Percentiles rank a stretch among this genome's conserved stretches.
Conservation (phyloP, 2,113 vertebrate species). For the Oncorhynchus tshawytscha region DNA sequence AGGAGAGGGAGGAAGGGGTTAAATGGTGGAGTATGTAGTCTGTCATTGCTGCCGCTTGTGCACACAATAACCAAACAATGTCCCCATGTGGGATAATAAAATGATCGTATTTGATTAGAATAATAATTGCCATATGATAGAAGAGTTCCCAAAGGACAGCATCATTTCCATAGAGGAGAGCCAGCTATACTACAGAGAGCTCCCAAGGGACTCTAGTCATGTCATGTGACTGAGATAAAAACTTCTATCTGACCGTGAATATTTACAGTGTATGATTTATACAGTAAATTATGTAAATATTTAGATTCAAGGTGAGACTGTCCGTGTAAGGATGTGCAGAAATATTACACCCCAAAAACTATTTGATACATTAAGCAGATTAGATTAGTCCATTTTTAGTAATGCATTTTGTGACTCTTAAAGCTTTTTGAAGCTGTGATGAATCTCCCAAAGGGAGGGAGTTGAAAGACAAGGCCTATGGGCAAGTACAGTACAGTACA, state of each 20-base stretch:
- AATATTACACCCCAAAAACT: constrained; percentile 6
- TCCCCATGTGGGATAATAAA: too few relatives aligned
- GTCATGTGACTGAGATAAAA: too few relatives aligned
- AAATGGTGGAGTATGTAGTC: background rate
- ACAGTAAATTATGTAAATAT: constrained; percentile 27
- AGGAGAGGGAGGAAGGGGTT: constrained; percentile 10
- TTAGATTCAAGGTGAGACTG: constrained; percentile 42
- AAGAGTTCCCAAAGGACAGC: constrained; percentile 28
- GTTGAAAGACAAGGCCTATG: constrained; percentile 44
- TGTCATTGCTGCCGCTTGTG: background rate
- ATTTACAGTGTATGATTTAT: constrained; percentile 31
- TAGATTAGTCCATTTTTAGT: constrained; percentile 31
- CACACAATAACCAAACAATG: background rate
- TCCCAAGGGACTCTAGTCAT: too few relatives aligned
- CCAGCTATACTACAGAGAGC: background rate
- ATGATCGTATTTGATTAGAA: background rate
- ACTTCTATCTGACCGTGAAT: too few relatives aligned
- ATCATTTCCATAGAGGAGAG: constrained; percentile 10
- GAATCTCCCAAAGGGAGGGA: constrained; percentile 27
- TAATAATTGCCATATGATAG: constrained; percentile 19
- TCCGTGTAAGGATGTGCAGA: background rate
- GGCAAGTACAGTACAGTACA: constrained; percentile 40
- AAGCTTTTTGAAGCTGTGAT: constrained; percentile 32
- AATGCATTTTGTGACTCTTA: constrained; percentile 36
- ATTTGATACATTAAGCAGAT: constrained; percentile 48